These are phyloP conservation scores for Flexamia atlantica DNA, from an alignment of 2,888 invertebrate genomes.

Conservation along the genomic window DNA sequence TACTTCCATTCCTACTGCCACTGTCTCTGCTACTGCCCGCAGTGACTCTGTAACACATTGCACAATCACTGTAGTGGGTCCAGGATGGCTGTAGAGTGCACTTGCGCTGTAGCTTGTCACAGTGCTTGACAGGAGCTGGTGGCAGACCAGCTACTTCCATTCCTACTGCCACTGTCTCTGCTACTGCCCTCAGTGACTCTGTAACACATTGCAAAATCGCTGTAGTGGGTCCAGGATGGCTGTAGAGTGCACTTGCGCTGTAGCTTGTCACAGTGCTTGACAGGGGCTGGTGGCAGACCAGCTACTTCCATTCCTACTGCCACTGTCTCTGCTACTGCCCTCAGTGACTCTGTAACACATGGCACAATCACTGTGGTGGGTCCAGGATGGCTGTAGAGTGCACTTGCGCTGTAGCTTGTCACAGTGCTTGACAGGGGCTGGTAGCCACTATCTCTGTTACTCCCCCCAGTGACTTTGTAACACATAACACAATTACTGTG, in stretches of 20 bases:
- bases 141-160: slow-evolving; percentile 84
- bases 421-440: slow-evolving; percentile 73
- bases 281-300: slow-evolving; percentile 78
- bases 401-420: slow-evolving; percentile 61
- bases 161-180: slow-evolving; percentile 91
- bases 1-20: slow-evolving; percentile 89
- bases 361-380: slow-evolving; percentile 50
- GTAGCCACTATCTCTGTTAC: slow-evolving; percentile 90
- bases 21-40: slow-evolving; percentile 92
- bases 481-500: slow-evolving; percentile 31
- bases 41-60: slow-evolving; percentile 84
- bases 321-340: slow-evolving; percentile 92
- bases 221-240: slow-evolving; percentile 49
- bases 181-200: slow-evolving; percentile 94
- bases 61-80: slow-evolving; percentile 30
- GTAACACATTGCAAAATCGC: slow-evolving; percentile 68
- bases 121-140: slow-evolving; percentile 74
- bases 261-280: slow-evolving; percentile 50
- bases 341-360: slow-evolving; percentile 89
- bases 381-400: slow-evolving; percentile 57
- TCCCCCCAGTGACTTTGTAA: slow-evolving; percentile 92
- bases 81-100: slow-evolving; percentile 54
- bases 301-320: slow-evolving; percentile 88
- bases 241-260: slow-evolving; percentile 60
- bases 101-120: slow-evolving; percentile 61